Conservation (phyloP, 1,140 invertebrate species). For the Agrypnia vestita region DNA sequence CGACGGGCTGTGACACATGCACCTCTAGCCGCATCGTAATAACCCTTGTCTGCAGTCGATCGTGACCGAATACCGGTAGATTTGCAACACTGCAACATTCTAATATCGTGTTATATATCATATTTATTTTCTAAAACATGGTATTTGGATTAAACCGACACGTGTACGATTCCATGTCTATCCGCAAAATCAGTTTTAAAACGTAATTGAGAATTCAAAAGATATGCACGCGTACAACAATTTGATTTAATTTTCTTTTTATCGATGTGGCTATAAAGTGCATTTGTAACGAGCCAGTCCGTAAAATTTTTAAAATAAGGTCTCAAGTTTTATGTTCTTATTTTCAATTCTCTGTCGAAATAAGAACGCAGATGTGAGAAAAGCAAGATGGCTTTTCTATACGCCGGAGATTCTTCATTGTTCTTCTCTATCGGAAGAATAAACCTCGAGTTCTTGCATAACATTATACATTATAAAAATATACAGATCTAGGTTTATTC, state of each 20-base stretch:
- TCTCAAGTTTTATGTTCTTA: constrained; percentile 29
- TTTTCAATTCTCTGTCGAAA: constrained; percentile 13
- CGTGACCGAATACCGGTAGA: constrained; percentile 26
- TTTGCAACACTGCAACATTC: constrained; percentile 25
- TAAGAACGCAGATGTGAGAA: constrained; percentile 10
- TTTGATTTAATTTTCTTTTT: neutral
- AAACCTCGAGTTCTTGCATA: constrained; percentile 6
- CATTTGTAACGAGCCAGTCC: neutral
- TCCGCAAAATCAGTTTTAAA: constrained; percentile 6
- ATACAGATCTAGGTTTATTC: constrained; percentile 47
- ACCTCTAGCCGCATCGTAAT: constrained; percentile 43
- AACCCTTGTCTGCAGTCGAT: constrained; percentile 2
- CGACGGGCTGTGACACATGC: constrained; percentile 20
- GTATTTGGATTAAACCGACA: neutral
- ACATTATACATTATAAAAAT: constrained; percentile 1
- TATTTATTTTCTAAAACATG: neutral
- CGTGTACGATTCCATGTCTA: neutral
- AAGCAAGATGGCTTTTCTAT: neutral
- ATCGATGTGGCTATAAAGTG: constrained; percentile 25
- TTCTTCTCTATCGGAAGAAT: constrained; percentile 6
- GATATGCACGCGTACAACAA: neutral
- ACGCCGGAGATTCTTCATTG: neutral
- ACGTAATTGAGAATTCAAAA: neutral
- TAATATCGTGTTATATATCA: constrained; percentile 23
- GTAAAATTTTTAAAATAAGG: neutral